Evolutionary conservation across 2,888 invertebrate species (phyloP), one percentile per base, ranked within the genome.

Genomic region (Anorthoa munda): DNA sequence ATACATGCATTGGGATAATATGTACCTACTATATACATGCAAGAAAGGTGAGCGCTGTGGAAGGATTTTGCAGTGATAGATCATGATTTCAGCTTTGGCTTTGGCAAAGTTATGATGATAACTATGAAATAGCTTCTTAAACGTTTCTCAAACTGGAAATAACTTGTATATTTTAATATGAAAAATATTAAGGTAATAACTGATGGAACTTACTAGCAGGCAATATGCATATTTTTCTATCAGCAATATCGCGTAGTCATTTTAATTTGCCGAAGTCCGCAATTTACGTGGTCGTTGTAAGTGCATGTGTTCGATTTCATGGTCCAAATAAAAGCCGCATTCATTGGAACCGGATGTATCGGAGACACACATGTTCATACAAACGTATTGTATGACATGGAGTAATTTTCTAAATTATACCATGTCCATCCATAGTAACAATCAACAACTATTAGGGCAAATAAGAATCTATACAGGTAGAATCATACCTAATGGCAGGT

Each of bases 221-320:
- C 1, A 31, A 31, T 31, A 31, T 31, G 55, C 5, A 13, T 23
- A 51, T 2, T n/a, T 13, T 53, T 4, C n/a, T 0, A 55, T 55
- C 39, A 59, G 7, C 59, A 1, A 45, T 46, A 51, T 51, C 2
- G 12, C 23, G 17, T 12, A 9, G 5, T 18, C 12, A 13, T 55
- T 63, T 23, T 3, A 51, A 26, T 58, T 39, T 4, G 4, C 59
- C 39, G 12, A 81, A 77, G 77, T 81, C 66, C 84, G 12, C 45
- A 83, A 70, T 82, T 11, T 68, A 39, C 23, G 72, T 73, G 64
- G 70, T 58, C 59, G 13, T 21, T 51, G 26, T 76, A 53, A 66
- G 48, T 72, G 77, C 76, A 73, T 83, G 85, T 85, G 82, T 86
- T 79, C 63, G 81, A 90, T 90, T 89, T 91, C 90, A 92, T 89